phyloP scores from a whole-genome alignment of 1,140 invertebrate genomes.

The Micrasema minimum region DNA sequence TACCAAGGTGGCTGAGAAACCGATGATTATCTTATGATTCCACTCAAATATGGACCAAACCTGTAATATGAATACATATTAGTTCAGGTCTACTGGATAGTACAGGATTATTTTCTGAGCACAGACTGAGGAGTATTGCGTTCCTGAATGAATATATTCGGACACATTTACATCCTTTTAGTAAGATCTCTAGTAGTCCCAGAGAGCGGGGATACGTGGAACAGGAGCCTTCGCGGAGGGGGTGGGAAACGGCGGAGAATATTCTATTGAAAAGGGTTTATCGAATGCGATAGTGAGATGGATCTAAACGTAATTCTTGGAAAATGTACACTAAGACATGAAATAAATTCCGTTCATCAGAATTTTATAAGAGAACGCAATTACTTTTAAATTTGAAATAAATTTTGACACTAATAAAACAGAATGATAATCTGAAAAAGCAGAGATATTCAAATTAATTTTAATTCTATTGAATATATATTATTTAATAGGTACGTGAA shows the following conservation, averaged over 20 bases:
- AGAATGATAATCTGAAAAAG: too few relatives aligned
- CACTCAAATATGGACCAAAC: constrained; percentile 43
- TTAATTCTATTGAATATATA: too few relatives aligned
- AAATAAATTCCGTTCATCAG: too few relatives aligned
- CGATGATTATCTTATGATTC: constrained; percentile 50
- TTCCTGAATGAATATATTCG: constrained; percentile 31
- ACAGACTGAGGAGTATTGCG: constrained; percentile 25
- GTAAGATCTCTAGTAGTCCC: constrained; percentile 8
- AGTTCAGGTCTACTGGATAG: constrained; percentile 7
- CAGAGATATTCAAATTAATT: too few relatives aligned
- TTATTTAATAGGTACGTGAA: too few relatives aligned
- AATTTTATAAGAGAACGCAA: too few relatives aligned
- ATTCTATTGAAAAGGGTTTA: constrained; percentile 47
- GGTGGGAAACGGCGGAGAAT: not conserved
- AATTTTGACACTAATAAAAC: too few relatives aligned
- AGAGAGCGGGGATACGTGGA: not conserved
- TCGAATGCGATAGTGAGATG: constrained; percentile 47
- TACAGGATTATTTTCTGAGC: constrained; percentile 8
- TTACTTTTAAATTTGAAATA: too few relatives aligned
- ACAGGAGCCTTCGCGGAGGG: too few relatives aligned
- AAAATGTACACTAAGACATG: constrained; percentile 16
- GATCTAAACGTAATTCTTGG: constrained; percentile 46
- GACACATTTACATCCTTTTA: constrained; percentile 30
- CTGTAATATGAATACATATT: constrained; percentile 33
- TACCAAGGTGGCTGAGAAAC: not conserved